Evolutionary conservation across 2,888 invertebrate species (phyloP).

Genomic region (Sussaba pulchella): DNA sequence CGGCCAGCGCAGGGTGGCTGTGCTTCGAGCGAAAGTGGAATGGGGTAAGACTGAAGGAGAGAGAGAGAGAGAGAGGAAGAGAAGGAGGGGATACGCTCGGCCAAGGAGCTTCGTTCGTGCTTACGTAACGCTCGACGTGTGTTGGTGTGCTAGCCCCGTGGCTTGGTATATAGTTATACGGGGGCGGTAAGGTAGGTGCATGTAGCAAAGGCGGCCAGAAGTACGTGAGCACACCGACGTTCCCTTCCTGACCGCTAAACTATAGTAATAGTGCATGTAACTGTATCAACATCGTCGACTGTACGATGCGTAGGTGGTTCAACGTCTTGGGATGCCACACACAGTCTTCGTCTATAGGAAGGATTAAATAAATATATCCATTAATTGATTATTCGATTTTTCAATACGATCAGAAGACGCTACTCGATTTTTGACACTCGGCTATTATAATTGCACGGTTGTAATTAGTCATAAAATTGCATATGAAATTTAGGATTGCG

Average conservation of each 20-base stretch:
- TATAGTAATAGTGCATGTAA: constrained; percentile 7
- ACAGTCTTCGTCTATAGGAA: not conserved
- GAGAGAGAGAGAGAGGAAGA: constrained; percentile 49
- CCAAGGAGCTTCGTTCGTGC: constrained; percentile 80
- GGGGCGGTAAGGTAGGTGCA: constrained; percentile 56
- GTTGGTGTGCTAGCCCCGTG: constrained; percentile 67
- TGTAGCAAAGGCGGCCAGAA: constrained; percentile 63
- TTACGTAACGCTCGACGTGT: constrained; percentile 78
- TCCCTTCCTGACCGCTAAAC: constrained; percentile 55
- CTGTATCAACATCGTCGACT: not conserved
- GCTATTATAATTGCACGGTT: too few species aligned
- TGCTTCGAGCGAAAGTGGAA: constrained; percentile 58
- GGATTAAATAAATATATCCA: not conserved
- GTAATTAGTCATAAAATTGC: too few species aligned
- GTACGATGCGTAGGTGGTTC: constrained; percentile 3
- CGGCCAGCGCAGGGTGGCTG: constrained; percentile 61
- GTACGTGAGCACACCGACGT: constrained; percentile 45
- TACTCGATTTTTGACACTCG: too few species aligned
- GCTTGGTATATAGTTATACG: constrained; percentile 61
- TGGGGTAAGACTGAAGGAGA: constrained; percentile 46
- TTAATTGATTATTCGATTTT: too few species aligned
- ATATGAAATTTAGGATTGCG: too few species aligned
- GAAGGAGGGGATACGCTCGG: constrained; percentile 64
- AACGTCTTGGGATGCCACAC: not conserved
- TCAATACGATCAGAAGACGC: too few species aligned